Base-by-base conservation (phyloP, 1,140 invertebrate species). In the Brachionus angularis region DNA sequence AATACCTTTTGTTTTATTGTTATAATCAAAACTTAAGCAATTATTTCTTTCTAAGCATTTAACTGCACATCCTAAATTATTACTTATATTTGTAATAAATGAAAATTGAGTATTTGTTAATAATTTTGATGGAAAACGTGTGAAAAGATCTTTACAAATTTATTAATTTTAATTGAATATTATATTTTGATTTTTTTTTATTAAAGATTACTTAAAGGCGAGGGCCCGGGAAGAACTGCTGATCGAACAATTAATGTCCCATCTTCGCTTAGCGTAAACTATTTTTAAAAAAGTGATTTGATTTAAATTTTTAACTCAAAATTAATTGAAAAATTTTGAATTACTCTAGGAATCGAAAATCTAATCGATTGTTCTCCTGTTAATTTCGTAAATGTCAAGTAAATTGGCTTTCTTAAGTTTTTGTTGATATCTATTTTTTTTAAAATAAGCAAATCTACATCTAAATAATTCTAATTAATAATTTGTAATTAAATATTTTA, bases 21-120 rank as follows among this genome's bases (percentile, higher is more conserved):
- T 67, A 21, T 47, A 67, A 34, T 67, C 62, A 47, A 67, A 67
- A 34, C 62, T 67, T 10, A 67, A 36, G 42, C 62, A 67, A 12
- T 67, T 27, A 10, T 16, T 33, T 14, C 47, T 50, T 46, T 27
- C 31, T 36, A 67, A 12, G 12, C 62, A 67, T 46, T 18, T 49
- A n/a, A 46, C 3, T 18, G 62, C 62, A 50, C 62, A 67, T 8
- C 31, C 42, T 27, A 27, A 27, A 25, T 29, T 3, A 8, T 39
- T 25, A 21, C 7, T 18, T 18, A 67, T 36, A 67, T 67, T 67
- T 27, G 42, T 33, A 47, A 18, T 7, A 34, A 25, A 47, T 8
- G 62, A 21, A 18, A 67, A 47, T 23, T 29, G 27, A 5, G 42
- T 67, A 10, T 39, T 34, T 34, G 62, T 47, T 8, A 67, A 23